Evolutionary conservation across 2,113 vertebrate genomes (phyloP).

Genomic region (Lutjanus erythropterus): DNA sequence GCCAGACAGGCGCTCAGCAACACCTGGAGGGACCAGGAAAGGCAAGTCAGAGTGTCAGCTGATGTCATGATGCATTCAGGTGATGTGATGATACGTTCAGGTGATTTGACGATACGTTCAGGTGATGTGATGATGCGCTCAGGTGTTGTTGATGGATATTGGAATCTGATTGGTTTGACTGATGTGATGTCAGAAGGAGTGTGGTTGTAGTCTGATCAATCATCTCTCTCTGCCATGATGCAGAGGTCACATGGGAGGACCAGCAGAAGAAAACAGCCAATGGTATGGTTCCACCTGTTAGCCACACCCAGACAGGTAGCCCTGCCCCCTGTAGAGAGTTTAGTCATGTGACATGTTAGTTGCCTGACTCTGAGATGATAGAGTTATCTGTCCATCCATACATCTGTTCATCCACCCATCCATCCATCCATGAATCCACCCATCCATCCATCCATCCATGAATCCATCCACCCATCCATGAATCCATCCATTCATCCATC

Average conservation of each 20-base stretch:
- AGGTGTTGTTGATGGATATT: neutral
- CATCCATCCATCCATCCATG: no score
- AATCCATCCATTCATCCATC: no score
- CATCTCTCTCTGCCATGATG: slow-evolving; percentile 75
- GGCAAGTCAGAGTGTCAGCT: slow-evolving; percentile 60
- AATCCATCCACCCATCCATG: no score
- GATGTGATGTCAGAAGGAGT: slow-evolving; percentile 11
- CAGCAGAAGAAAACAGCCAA: slow-evolving; percentile 91
- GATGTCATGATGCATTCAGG: no score
- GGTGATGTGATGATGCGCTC: no score
- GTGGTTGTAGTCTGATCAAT: slow-evolving; percentile 42
- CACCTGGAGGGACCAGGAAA: slow-evolving; percentile 79
- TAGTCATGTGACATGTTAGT: slow-evolving; percentile 2
- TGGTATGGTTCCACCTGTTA: slow-evolving; percentile 89
- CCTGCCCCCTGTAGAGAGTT: slow-evolving; percentile 37
- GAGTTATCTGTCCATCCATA: no score
- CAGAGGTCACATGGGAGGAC: slow-evolving; percentile 99
- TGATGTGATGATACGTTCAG: no score
- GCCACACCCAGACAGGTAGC: slow-evolving; percentile 87
- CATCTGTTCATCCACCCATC: no score
- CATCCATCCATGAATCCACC: no score
- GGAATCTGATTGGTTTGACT: slow-evolving; percentile 9
- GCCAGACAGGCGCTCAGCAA: slow-evolving; percentile 63
- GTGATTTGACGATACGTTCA: slow-evolving; percentile 12
- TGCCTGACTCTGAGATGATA: neutral